phyloP scores from a whole-genome alignment of 2,888 invertebrate species.

The Chaitophorus viminalis region DNA sequence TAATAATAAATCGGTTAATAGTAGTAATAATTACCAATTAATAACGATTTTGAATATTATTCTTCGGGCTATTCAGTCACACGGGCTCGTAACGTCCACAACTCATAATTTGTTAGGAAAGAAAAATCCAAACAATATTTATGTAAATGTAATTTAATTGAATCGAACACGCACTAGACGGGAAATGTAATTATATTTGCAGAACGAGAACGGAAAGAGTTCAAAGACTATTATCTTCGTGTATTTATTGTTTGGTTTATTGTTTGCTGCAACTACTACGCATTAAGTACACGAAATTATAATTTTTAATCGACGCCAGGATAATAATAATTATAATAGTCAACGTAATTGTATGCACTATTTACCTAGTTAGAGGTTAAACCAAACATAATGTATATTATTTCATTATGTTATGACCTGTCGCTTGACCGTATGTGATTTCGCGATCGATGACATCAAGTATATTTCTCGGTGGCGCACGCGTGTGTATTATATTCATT shows the following conservation, averaged over 20 bases:
- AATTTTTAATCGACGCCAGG: constrained; percentile 31
- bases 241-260: neutral
- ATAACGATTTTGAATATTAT: neutral
- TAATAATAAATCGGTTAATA: neutral
- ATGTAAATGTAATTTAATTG: constrained; percentile 14
- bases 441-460: neutral
- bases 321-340: neutral
- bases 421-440: neutral
- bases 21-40: no score
- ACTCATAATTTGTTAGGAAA: neutral
- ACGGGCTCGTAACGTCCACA: neutral
- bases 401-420: neutral
- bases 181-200: constrained; percentile 2
- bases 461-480: neutral
- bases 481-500: neutral
- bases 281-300: constrained; percentile 30
- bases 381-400: neutral
- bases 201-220: constrained; percentile 31
- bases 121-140: neutral
- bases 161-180: constrained; percentile 40
- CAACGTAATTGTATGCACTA: no score
- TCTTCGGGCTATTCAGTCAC: no score
- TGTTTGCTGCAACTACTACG: neutral
- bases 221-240: constrained; percentile 32
- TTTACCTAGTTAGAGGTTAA: neutral